These are phyloP conservation scores for Buceros bicornis DNA, from an alignment of 2,797 vertebrate species.

Conservation along the genomic window DNA sequence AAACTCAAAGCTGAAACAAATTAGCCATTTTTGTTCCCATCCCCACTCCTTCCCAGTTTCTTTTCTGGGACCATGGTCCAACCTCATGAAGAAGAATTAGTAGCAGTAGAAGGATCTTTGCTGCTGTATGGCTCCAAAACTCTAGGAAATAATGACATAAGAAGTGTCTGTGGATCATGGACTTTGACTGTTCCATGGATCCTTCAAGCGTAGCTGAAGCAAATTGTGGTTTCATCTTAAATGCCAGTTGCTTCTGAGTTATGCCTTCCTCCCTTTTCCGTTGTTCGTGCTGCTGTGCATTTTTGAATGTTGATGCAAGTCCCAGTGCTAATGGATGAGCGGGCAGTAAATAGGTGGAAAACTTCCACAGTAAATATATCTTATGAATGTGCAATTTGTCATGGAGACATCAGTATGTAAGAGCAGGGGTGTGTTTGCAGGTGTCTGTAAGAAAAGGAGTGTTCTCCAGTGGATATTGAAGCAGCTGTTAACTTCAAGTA, in stretches of 20 bases:
- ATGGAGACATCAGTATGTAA: neutral
- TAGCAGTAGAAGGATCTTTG: neutral
- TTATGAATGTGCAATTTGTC: neutral
- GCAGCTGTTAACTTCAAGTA: neutral
- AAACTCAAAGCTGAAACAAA: slow-evolving; percentile 30
- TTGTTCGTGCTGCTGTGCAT: slow-evolving; percentile 21
- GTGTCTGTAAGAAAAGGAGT: neutral
- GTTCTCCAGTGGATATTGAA: neutral
- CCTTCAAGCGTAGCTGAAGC: neutral
- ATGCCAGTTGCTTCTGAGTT: neutral
- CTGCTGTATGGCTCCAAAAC: neutral
- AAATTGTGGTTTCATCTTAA: neutral
- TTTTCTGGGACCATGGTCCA: neutral
- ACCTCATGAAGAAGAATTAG: neutral
- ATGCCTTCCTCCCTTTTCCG: slow-evolving; percentile 13
- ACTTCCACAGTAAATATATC: neutral
- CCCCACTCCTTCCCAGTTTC: neutral
- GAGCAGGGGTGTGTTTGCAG: neutral
- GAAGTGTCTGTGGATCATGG: no score
- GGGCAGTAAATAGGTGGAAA: neutral
- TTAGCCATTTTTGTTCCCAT: neutral
- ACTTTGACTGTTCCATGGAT: neutral
- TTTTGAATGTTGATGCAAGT: neutral
- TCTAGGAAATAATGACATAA: neutral
- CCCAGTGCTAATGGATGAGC: neutral